Percentiles rank a stretch among this genome's conserved stretches.
phyloP scores from a whole-genome alignment of 2,888 invertebrate species.

The Platycheirus albimanus region DNA sequence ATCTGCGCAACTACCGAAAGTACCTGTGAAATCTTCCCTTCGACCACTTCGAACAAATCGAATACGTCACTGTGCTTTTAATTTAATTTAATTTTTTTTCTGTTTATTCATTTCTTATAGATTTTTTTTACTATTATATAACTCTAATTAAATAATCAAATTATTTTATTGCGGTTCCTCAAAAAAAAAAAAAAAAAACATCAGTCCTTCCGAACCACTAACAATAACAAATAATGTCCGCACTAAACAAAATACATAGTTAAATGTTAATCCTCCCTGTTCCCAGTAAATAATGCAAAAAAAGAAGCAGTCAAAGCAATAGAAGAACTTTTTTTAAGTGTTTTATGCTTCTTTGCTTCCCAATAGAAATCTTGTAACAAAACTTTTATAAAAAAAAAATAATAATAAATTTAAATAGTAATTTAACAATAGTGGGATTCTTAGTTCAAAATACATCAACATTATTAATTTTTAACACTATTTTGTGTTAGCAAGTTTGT shows the following conservation, averaged over 20 bases:
- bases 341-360: no score
- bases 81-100: slow-evolving; percentile 33
- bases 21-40: slow-evolving; percentile 80
- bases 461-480: slow-evolving; percentile 41
- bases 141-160: slow-evolving; percentile 30
- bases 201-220: slow-evolving; percentile 62
- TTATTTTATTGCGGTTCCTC: slow-evolving; percentile 65
- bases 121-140: no score
- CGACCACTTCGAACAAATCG: slow-evolving; percentile 57
- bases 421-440: slow-evolving; percentile 58
- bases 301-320: slow-evolving; percentile 32
- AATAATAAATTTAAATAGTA: slow-evolving; percentile 35
- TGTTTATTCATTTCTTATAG: slow-evolving; percentile 29
- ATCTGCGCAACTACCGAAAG: slow-evolving; percentile 82
- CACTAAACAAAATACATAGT: slow-evolving; percentile 47
- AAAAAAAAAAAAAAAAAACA: slow-evolving; percentile 32
- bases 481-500: slow-evolving; percentile 54
- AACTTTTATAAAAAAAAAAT: slow-evolving; percentile 25
- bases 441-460: slow-evolving; percentile 45
- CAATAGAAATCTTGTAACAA: slow-evolving; percentile 23
- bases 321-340: no score
- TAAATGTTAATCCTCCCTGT: slow-evolving; percentile 42
- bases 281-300: slow-evolving; percentile 14
- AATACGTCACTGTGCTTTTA: slow-evolving; percentile 57
- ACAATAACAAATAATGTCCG: slow-evolving; percentile 34